Base-by-base conservation (phyloP, 1,140 invertebrate species). In the Spodoptera frugiperda region DNA sequence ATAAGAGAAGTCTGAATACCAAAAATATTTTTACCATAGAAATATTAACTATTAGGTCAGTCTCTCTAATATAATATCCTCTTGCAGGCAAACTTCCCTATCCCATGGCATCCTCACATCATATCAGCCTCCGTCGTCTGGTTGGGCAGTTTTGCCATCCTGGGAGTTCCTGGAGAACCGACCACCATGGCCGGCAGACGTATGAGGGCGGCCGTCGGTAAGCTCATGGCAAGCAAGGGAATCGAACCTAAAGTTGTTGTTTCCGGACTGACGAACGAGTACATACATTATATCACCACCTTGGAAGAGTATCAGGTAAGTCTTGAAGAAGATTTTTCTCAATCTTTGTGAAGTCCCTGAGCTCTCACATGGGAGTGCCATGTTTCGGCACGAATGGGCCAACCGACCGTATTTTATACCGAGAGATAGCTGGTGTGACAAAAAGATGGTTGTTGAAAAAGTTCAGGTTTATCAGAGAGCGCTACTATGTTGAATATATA, bases 171-270 rank as follows among this genome's bases (percentile, higher is more conserved):
- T 0, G 98, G 98, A 15, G 98, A 99, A 93, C 98, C 99, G 83
- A 99, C 98, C 14, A 99, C 98, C 0, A 99, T 99, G 98, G 95
- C 98, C 5, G 98, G 98, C 0, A 95, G 98, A 70, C 95, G 98
- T 68, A 92, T 98, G 74, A 93, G 97, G 67, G 95, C 96, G 46
- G 94, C 96, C 46, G 94, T 98, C 3, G 92, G 91, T 3, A 86
- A 94, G 3, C 94, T 90, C 14, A 83, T 88, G 84, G 30, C 75
- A 67, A n/a, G 30, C 0, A 65, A 72, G 0, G 87, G 86, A 0
- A 93, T 95, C 8, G 84, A 92, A 6, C 95, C 95, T 0, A 93
- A 95, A 70, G 96, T 98, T 1, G 96, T 98, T 25, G 95, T 99
- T 17, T 96, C 97, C 0, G 98, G 98, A 0, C 94, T 99, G 3